A percentile compares a stretch with the other conserved stretches of the same genome.
Evolutionary conservation across 2,888 invertebrate species (phyloP).

Genomic region (Allacma fusca): DNA sequence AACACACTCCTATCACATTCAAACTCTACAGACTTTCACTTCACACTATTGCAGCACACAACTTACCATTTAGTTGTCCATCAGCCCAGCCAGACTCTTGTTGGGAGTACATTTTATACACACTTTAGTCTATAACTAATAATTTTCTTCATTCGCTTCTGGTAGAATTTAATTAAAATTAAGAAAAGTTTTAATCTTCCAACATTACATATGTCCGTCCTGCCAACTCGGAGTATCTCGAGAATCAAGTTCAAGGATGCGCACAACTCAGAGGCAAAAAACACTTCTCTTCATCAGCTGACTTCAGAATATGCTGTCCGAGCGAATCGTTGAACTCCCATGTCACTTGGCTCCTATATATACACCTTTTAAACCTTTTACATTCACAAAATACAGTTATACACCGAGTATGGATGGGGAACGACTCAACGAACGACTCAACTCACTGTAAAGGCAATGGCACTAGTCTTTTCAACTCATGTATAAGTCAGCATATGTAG

Average conservation of each 20-base stretch:
- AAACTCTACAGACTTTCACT: background rate
- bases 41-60: background rate
- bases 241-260: slow-evolving; percentile 32
- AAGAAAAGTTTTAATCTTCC: slow-evolving; percentile 1
- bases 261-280: slow-evolving; percentile 12
- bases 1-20: slow-evolving; percentile 23
- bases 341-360: background rate
- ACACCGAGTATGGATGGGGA: too few relatives aligned
- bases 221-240: slow-evolving; percentile 13
- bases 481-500: too few relatives aligned
- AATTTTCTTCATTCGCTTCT: slow-evolving; percentile 26
- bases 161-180: background rate
- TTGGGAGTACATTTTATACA: slow-evolving; percentile 35
- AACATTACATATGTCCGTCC: slow-evolving; percentile 39
- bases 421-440: too few relatives aligned
- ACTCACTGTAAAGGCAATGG: too few relatives aligned
- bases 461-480: too few relatives aligned
- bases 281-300: slow-evolving; percentile 7
- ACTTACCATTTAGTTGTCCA: slow-evolving; percentile 44
- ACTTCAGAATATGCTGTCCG: background rate
- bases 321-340: slow-evolving; percentile 16
- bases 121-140: slow-evolving; percentile 13
- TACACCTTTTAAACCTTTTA: too few relatives aligned
- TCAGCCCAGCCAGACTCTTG: slow-evolving; percentile 40
- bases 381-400: too few relatives aligned